Base-by-base conservation (phyloP, 2,888 invertebrate species). In the Oligia latruncula region DNA sequence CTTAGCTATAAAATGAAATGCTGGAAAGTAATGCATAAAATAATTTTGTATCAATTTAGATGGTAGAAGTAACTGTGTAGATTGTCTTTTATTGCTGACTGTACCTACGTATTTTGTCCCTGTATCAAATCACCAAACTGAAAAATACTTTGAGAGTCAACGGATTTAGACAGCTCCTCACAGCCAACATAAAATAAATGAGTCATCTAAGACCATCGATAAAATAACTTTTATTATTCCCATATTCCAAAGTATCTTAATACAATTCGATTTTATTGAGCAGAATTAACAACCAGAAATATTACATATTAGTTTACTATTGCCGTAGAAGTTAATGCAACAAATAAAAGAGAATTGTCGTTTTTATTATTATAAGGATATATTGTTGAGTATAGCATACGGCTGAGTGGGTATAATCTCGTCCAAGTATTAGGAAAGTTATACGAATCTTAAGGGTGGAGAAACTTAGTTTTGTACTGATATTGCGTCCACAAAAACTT, bases 361-460 rank as follows among this genome's bases (percentile, higher is more conserved):
- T 94, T 95, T 95, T 95, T 95, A 95, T 95, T 95, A 94, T 95
- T 93, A 95, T 94, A 93, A 90, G 92, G 92, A 94, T 94, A 92
- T 94, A 93, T 93, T 91, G 91, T 90, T 87, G 86, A 91, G 92
- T 90, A 91, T 90, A 82, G 90, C 93, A 94, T 94, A 95, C 93
- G 95, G 93, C 89, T 91, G 93, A 95, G 94, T 93, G 93, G 90
- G 91, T 92, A 93, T 95, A 96, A 96, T 96, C 94, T 95, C 91
- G 91, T 90, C 90, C 90, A 93, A 93, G 95, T 96, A 96, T 96
- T 96, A 96, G 92, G 94, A 96, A 96, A 96, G 95, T 96, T 96
- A 92, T 94, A 92, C 93, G 93, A 94, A 95, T 95, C 93, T 94
- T 94, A 94, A 93, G 94, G 93, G 93, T 89, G 88, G 93, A 92